Evolutionary conservation across 2,113 vertebrate genomes (phyloP), one percentile per base, ranked within the genome.

Genomic region (Erpornis zantholeuca): DNA sequence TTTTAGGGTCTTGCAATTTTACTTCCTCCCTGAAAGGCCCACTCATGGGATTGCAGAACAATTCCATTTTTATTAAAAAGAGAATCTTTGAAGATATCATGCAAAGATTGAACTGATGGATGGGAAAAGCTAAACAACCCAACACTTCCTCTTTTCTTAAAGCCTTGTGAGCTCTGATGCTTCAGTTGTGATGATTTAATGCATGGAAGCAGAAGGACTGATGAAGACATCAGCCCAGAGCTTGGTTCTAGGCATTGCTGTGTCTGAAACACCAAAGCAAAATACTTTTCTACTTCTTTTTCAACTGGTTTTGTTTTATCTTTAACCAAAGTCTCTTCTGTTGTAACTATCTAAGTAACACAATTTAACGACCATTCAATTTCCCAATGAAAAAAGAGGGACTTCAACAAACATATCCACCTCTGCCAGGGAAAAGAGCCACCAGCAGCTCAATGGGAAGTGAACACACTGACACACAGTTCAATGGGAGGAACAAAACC

Each of bases 41-140:
- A 7, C 50, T 69, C 21, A 5, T 19, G 85, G 54, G 69, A 61
- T 15, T 86, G 31, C 35, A 86, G 17, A 64, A 17, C 28, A 86
- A 92, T 78, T 81, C 80, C 56, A 38, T 47, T 82, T 82, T 94
- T 76, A 91, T 92, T 85, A 91, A 73, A 91, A 82, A 76, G 44
- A 63, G 66, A 88, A 83, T 54, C 60, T 92, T 76, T 69, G 60
- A 59, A 54, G 47, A 66, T 71, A 47, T 8, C 47, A 44, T 50
- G 33, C 68, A 82, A 81, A 86, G 38, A 63, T 18, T 44, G 56
- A 88, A 81, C 56, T 59, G 33, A 84, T 59, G 47, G 63, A 54
- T 54, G 42, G 5, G 14, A 50, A 83, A 94, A 72, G 24, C 60
- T 45, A 49, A 77, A 73, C 54, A 47, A 50, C 19, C 19, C 59